Conservation (phyloP, 2,888 invertebrate species). For the Dynastes maya region DNA sequence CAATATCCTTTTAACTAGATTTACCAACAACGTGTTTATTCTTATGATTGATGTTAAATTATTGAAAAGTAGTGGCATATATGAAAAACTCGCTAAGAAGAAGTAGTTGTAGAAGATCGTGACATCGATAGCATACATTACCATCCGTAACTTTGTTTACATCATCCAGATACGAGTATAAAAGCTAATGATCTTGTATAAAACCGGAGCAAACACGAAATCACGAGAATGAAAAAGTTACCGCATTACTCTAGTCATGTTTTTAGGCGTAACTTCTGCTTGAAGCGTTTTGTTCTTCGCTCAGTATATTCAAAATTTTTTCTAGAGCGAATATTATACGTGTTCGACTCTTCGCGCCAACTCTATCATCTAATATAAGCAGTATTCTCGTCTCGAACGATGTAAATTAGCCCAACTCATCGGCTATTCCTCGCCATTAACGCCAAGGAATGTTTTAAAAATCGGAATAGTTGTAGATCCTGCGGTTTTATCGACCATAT, state of each 20-base stretch:
- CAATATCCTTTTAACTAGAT: too few species aligned
- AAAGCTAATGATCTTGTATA: background rate
- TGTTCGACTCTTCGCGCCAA: background rate
- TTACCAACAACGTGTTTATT: too few species aligned
- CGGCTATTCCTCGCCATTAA: constrained; percentile 14
- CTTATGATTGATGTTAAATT: too few species aligned
- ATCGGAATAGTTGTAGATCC: constrained; percentile 4
- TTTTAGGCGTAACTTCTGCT: background rate
- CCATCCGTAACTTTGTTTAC: too few species aligned
- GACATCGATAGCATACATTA: too few species aligned
- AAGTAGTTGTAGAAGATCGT: too few species aligned
- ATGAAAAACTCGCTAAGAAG: too few species aligned
- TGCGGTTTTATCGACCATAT: constrained; percentile 27
- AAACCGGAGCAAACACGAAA: constrained; percentile 14
- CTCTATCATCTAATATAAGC: constrained; percentile 13
- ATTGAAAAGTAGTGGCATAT: too few species aligned
- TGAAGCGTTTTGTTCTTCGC: background rate
- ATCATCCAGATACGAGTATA: constrained; percentile 2
- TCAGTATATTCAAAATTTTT: background rate
- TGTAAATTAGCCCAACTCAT: constrained; percentile 15
- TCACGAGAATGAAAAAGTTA: constrained; percentile 17
- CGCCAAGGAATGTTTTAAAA: constrained; percentile 30
- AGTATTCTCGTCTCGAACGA: background rate
- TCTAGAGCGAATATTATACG: background rate
- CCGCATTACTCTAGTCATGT: constrained; percentile 1